Percentiles rank a stretch among this genome's conserved stretches.
phyloP scores from a whole-genome alignment of 2,888 invertebrate genomes.

The Tortricodes alternella region DNA sequence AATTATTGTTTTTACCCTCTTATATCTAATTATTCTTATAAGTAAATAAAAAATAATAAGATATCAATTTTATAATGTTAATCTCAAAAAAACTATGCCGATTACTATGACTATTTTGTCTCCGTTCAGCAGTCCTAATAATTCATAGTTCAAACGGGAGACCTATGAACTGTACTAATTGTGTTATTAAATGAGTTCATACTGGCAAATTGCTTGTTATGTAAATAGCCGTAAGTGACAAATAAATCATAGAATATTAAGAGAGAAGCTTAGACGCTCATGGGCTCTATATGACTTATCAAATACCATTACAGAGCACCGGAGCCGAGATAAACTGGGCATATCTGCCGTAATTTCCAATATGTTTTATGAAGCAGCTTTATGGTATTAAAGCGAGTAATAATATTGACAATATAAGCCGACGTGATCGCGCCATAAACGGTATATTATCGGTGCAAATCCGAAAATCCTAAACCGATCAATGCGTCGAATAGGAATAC shows the following conservation, averaged over 20 bases:
- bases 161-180: no score
- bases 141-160: no score
- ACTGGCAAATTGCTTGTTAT: no score
- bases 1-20: no score
- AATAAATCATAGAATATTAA: constrained; percentile 26
- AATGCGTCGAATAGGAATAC: constrained; percentile 19
- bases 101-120: no score
- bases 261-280: constrained; percentile 30
- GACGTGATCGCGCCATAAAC: constrained; percentile 60
- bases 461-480: constrained; percentile 56
- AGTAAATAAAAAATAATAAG: no score
- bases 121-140: no score
- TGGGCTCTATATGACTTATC: constrained; percentile 23
- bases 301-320: constrained; percentile 19
- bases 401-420: constrained; percentile 80
- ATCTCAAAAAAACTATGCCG: not conserved
- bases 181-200: no score
- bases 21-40: no score
- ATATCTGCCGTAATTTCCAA: constrained; percentile 69
- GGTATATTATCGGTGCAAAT: constrained; percentile 70
- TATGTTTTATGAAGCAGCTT: constrained; percentile 77
- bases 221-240: no score
- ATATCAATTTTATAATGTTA: no score
- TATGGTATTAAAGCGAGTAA: constrained; percentile 80
- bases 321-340: constrained; percentile 52